Evolutionary conservation across 1,140 invertebrate genomes (phyloP), one percentile per base, ranked within the genome.

Genomic region (Hyposmocoma kahamanoa): DNA sequence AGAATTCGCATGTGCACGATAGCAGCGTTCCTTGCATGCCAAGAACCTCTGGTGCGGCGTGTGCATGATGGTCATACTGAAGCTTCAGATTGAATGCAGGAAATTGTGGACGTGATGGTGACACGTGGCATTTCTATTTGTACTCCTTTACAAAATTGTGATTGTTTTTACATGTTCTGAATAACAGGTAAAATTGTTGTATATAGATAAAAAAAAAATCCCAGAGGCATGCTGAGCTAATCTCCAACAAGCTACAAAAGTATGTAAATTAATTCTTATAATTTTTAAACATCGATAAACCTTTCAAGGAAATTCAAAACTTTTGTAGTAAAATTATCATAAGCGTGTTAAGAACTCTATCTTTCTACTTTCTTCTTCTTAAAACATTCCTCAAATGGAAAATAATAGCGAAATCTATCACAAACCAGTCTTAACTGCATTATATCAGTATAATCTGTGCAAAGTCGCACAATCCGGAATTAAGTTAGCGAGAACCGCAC

Each of bases 401-500:
- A 28, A 28, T 6, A 6, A 28, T 28, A 6, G 24, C 24, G 11
- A 28, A 28, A 28, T 6, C 6, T 28, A 28, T 28, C 24, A 28
- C 24, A 11, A 28, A 28, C 6, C 24, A 28, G n/a, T n/a, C n/a
- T n/a, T n/a, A n/a, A n/a, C n/a, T n/a, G n/a, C n/a, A n/a, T n/a
- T n/a, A n/a, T n/a, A n/a, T n/a, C n/a, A n/a, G n/a, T n/a, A n/a
- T n/a, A n/a, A n/a, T n/a, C n/a, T n/a, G n/a, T n/a, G n/a, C n/a
- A n/a, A n/a, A n/a, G n/a, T n/a, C n/a, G n/a, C n/a, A n/a, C n/a
- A n/a, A n/a, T n/a, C n/a, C n/a, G n/a, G 62, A 65, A 69, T 74
- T 74, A 74, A 61, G 64, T 67, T 73, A 69, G 62, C 65, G 49
- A 64, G 67, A 77, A 73, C 54, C 53, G 52, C 47, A 59, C 63